Evolutionary conservation across 2,797 vertebrate species (phyloP), one percentile per base, ranked within the genome.

Genomic region (Euthynnus affinis): DNA sequence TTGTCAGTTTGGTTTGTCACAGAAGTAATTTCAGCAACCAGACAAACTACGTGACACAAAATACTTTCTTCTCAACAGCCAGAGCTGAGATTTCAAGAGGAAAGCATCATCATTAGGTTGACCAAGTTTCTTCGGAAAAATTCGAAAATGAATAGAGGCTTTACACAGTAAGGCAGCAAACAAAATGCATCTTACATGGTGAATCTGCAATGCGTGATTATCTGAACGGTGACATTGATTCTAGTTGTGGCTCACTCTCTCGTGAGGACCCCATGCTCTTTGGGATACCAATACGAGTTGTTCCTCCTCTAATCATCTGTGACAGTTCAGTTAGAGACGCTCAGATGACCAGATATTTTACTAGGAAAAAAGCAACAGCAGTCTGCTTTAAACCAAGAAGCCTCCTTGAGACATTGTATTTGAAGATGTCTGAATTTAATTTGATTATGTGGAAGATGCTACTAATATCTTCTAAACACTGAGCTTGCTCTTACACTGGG

Each of bases 121-220:
- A 92, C 89, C 88, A 87, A 37, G 80, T 88, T 84, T 76, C 78
- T 87, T 84, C 58, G 72, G 63, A 90, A 86, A 86, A 90, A 89
- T 88, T 44, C 67, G 74, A 71, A 91, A 93, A 94, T 94, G 93
- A 95, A 96, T 94, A 88, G 93, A 91, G 70, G 80, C 92, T 92
- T 95, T 86, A 93, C 91, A 92, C 85, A 91, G 88, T 87, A 86
- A 88, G 84, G 84, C 55, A 88, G 94, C 94, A 95, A 87, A 93
- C 90, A 89, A 90, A 95, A 96, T 96, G 90, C 91, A 95, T 96
- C 93, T 93, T 94, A 88, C 93, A 94, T 91, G 95, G 93, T 93
- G 81, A 94, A 95, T 95, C 91, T 75, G 90, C 67, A 83, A 88
- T 92, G 92, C 90, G 76, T 92, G 89, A 93, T 93, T 89, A 89